Evolutionary conservation across 2,797 vertebrate genomes (phyloP).

Genomic region (Chloroceryle inda): DNA sequence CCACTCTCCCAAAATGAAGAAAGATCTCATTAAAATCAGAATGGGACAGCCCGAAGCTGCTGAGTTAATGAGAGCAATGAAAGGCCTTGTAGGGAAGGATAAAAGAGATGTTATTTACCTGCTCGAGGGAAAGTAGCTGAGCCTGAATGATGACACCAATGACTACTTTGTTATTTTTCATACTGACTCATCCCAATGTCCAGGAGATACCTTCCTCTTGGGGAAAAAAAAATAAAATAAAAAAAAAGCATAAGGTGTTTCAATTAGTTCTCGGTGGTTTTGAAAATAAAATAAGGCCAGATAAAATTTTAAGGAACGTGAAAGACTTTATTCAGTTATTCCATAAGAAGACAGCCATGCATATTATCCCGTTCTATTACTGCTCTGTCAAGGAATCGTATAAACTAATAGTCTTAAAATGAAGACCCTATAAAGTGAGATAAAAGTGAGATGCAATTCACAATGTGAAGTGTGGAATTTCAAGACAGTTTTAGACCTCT

Average conservation of each 20-base stretch:
- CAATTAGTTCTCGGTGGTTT: neutral
- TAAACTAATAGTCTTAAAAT: constrained; percentile 14
- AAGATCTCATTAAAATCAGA: neutral
- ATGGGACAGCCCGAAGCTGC: neutral
- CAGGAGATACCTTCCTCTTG: neutral
- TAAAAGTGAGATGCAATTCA: constrained; percentile 12
- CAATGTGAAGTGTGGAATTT: neutral
- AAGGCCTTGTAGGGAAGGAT: neutral
- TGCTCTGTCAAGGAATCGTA: neutral
- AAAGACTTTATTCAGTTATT: neutral
- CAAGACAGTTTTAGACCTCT: neutral
- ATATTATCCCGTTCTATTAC: neutral
- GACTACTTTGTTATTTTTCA: neutral
- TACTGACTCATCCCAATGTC: neutral
- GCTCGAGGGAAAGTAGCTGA: neutral
- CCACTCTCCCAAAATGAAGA: neutral
- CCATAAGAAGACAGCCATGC: neutral
- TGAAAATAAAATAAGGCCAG: neutral
- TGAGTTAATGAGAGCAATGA: neutral
- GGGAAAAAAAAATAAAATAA: neutral
- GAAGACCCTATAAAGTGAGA: constrained; percentile 5
- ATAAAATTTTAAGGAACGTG: neutral
- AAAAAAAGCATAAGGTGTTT: neutral
- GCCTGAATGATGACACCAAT: neutral
- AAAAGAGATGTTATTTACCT: neutral